phyloP scores from a whole-genome alignment of 2,113 vertebrate genomes.

The Pelodiscus sinensis region DNA sequence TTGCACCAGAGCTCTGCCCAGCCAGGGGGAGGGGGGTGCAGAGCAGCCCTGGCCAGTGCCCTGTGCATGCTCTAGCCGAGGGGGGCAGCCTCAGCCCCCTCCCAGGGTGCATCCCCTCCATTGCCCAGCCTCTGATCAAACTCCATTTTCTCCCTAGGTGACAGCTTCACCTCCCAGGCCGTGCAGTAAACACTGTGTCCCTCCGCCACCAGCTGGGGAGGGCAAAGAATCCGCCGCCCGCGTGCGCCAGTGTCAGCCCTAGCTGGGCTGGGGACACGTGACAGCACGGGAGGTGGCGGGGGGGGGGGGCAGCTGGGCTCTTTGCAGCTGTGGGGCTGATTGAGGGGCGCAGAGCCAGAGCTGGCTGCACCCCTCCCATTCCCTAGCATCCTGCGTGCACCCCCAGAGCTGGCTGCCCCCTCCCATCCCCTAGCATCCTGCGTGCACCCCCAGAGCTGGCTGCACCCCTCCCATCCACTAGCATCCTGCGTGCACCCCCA shows the following conservation, averaged over 20 bases:
- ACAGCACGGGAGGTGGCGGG: fast-evolving
- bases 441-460: background rate
- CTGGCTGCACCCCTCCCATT: background rate
- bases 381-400: no score
- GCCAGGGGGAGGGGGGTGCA: conserved; percentile 29
- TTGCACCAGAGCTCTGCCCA: conserved; percentile 58
- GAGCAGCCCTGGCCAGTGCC: conserved; percentile 46
- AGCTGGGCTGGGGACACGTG: background rate
- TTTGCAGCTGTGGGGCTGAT: background rate
- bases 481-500: background rate
- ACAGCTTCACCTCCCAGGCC: fast-evolving
- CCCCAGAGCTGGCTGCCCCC: no score
- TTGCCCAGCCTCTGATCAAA: background rate
- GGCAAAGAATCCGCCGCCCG: conserved; percentile 34
- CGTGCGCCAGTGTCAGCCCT: background rate
- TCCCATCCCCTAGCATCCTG: background rate
- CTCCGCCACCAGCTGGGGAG: background rate
- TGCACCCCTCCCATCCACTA: background rate
- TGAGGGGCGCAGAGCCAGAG: background rate
- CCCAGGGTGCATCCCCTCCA: background rate
- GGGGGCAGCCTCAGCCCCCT: background rate
- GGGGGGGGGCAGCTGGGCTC: fast-evolving
- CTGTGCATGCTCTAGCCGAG: background rate
- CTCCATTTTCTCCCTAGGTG: fast-evolving
- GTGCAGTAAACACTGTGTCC: background rate